phyloP scores from a whole-genome alignment of 2,113 vertebrate genomes.

The Sylvietta virens region DNA sequence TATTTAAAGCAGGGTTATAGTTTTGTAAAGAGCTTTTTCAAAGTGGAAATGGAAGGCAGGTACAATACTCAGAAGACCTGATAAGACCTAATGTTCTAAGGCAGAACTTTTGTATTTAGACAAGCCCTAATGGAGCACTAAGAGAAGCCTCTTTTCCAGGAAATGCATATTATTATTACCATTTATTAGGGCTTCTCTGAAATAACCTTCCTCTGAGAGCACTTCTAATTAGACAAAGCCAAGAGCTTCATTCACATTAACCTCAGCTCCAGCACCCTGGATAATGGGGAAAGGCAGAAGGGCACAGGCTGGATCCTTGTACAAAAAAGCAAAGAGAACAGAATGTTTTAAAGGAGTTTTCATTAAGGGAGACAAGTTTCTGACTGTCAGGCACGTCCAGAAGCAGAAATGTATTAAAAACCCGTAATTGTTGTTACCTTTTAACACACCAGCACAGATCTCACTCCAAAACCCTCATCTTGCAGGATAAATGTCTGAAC shows the following conservation, averaged over 20 bases:
- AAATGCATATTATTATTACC: not conserved
- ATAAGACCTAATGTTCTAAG: not conserved
- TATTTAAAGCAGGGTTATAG: not conserved
- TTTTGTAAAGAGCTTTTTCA: not conserved
- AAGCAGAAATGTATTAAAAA: not conserved
- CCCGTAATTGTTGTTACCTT: not conserved
- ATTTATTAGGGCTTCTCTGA: not conserved
- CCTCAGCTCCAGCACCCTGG: not conserved
- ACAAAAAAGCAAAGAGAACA: not conserved
- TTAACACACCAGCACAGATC: not conserved
- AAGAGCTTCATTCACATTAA: not conserved
- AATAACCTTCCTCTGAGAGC: not conserved
- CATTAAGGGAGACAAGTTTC: not conserved
- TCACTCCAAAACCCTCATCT: not conserved
- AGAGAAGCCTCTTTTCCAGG: not conserved
- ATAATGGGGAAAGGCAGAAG: not conserved
- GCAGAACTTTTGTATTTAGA: not conserved
- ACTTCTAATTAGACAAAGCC: not conserved
- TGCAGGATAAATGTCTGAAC: not conserved
- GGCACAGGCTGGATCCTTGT: not conserved
- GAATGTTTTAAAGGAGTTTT: not conserved
- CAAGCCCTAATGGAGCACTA: not conserved
- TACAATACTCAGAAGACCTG: not conserved
- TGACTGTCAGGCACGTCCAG: not conserved
- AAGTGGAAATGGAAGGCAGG: not conserved